Percentiles rank a stretch among this genome's conserved stretches.
These are phyloP conservation scores for Aythya baeri DNA, from an alignment of 2,113 vertebrate genomes.

Conservation along the genomic window DNA sequence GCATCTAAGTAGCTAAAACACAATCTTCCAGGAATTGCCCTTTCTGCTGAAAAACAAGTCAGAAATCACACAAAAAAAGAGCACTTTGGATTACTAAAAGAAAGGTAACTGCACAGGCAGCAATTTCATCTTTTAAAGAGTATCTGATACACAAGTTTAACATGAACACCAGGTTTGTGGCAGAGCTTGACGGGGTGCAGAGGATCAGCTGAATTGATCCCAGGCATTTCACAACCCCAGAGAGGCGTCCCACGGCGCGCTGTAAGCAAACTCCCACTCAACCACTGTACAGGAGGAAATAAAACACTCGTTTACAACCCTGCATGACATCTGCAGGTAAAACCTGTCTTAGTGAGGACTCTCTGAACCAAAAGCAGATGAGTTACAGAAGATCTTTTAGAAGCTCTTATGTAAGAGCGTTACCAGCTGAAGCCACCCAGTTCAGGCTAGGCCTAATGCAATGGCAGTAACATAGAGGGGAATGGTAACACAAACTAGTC, in stretches of 20 bases:
- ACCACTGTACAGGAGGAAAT: neutral
- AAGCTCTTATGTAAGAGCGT: neutral
- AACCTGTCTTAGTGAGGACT: constrained; percentile 46
- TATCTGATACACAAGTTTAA: neutral
- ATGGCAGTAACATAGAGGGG: neutral
- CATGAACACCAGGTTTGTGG: neutral
- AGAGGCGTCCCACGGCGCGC: neutral
- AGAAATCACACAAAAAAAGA: neutral
- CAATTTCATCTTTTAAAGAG: neutral
- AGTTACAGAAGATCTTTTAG: constrained; percentile 23
- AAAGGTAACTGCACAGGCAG: neutral
- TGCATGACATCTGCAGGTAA: constrained; percentile 7
- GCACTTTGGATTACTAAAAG: neutral
- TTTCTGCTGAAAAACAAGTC: neutral
- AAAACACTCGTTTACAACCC: neutral
- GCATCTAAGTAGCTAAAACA: neutral
- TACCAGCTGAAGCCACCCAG: neutral
- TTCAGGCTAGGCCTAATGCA: neutral
- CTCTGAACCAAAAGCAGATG: neutral
- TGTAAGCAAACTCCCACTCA: constrained; percentile 33
- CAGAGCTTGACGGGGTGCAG: neutral
- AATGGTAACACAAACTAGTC: constrained; percentile 25
- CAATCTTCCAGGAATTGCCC: neutral
- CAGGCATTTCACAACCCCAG: neutral
- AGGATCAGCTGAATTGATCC: neutral